Base-by-base conservation (phyloP, 1,140 invertebrate species). In the Drosophila sucinea region DNA sequence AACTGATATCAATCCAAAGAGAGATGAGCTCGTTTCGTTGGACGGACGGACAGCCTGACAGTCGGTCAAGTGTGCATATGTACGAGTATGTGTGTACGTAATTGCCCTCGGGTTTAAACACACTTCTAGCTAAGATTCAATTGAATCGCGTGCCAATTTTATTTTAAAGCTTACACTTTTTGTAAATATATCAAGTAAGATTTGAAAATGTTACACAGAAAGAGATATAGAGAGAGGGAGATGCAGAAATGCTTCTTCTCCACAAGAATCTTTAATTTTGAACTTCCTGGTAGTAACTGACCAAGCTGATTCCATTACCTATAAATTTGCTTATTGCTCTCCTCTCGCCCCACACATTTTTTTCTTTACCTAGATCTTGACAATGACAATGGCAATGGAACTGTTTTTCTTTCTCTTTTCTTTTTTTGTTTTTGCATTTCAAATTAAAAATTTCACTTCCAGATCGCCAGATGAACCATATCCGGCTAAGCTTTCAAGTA, bases 101-200 rank as follows among this genome's bases (percentile, higher is more conserved):
- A 75, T 87, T 87, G 70, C 67, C 62, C 54, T 47, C 40, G 60
- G 81, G 44, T 23, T 27, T 7, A n/a, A 27, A 25, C 84, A 86
- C 83, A 87, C 83, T 86, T 83, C 73, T 71, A 84, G 72, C 57
- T 72, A 76, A 71, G 73, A 79, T 70, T 80, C 83, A 81, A 89
- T 89, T 89, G 84, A 89, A 89, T 89, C 85, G 84, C 84, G 85
- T 89, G 84, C 84, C 77, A 73, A 90, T 84, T 89, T 83, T 79
- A 89, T 81, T 89, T 89, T 90, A 85, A 74, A 57, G 70, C 64
- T 70, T 69, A 56, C 67, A 70, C 17, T 17, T 71, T 65, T 65
- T 77, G 68, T 64, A 67, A 61, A 65, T 64, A 44, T 68, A 61
- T 32, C 35, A 40, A 76, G 55, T 55, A 51, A 66, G 58, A 66